Conservation (phyloP, 2,888 invertebrate species). For the Axea sp. region DNA sequence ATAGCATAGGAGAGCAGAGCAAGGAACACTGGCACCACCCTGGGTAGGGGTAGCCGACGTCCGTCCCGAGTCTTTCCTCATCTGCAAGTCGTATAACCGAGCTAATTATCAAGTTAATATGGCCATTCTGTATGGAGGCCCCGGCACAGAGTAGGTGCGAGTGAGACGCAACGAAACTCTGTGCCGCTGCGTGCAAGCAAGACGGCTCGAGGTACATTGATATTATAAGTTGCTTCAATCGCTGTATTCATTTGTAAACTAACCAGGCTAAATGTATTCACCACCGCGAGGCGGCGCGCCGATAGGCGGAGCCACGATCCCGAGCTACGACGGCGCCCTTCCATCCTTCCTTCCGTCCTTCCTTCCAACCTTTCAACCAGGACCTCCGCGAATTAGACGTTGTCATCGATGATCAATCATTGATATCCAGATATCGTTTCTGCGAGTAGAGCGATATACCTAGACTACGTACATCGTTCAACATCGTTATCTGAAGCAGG, state of each 20-base stretch:
- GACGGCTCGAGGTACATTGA: constrained; percentile 79
- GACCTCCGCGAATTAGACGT: constrained; percentile 37
- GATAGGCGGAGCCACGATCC: constrained; percentile 79
- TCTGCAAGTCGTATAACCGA: constrained; percentile 94
- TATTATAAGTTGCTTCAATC: constrained; percentile 87
- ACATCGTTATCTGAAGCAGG: no score
- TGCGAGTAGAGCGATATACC: no score
- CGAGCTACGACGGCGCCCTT: constrained; percentile 76
- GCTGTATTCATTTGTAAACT: constrained; percentile 87
- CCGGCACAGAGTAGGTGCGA: constrained; percentile 72
- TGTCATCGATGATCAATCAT: constrained; percentile 49
- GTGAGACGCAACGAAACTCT: constrained; percentile 72
- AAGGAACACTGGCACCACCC: constrained; percentile 78
- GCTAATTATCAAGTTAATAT: constrained; percentile 95
- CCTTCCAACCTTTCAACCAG: constrained; percentile 64
- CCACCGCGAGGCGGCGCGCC: constrained; percentile 78
- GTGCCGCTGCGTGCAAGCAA: constrained; percentile 73
- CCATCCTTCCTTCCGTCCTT: constrained; percentile 69
- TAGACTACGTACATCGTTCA: no score
- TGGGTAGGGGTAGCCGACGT: constrained; percentile 79
- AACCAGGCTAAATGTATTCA: constrained; percentile 80
- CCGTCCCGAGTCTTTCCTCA: constrained; percentile 83
- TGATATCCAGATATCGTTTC: neutral
- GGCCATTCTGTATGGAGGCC: constrained; percentile 87
- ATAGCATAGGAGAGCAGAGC: constrained; percentile 77